A percentile compares a stretch with the other conserved stretches of the same genome.
These are phyloP conservation scores for Rhabdornis inornatus DNA, from an alignment of 2,113 vertebrate species.

Conservation along the genomic window DNA sequence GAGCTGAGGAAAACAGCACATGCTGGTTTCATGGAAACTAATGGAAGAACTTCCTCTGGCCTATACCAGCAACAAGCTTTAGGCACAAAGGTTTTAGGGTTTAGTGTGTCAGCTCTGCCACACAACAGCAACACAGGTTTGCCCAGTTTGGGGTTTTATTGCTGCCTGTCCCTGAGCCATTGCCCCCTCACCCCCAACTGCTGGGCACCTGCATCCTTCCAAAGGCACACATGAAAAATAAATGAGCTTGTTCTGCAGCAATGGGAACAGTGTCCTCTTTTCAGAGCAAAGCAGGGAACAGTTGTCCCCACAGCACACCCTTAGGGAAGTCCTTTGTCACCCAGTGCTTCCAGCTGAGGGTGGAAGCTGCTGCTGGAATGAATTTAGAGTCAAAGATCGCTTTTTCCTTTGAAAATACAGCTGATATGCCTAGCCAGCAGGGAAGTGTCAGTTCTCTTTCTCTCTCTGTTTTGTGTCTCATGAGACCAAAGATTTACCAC, in stretches of 20 bases:
- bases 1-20: rapidly evolving
- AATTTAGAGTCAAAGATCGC: neutral
- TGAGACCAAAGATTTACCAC: neutral
- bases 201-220: neutral
- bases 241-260: neutral
- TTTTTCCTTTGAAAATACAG: neutral
- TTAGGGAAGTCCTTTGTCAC: neutral
- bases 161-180: neutral
- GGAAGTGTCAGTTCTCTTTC: neutral
- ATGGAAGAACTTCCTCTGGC: neutral
- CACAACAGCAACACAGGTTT: neutral
- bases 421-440: neutral
- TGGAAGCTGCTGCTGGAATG: neutral
- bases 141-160: neutral
- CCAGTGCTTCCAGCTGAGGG: neutral
- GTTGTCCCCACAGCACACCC: rapidly evolving
- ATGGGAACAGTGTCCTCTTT: neutral
- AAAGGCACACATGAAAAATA: neutral
- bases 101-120: neutral
- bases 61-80: neutral
- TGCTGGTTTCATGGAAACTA: neutral
- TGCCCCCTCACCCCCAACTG: rapidly evolving
- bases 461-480: neutral
- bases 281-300: neutral
- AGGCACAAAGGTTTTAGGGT: neutral